A percentile compares a stretch with the other conserved stretches of the same genome.
Evolutionary conservation across 2,888 invertebrate species (phyloP).

Genomic region (Dorcus hopei): DNA sequence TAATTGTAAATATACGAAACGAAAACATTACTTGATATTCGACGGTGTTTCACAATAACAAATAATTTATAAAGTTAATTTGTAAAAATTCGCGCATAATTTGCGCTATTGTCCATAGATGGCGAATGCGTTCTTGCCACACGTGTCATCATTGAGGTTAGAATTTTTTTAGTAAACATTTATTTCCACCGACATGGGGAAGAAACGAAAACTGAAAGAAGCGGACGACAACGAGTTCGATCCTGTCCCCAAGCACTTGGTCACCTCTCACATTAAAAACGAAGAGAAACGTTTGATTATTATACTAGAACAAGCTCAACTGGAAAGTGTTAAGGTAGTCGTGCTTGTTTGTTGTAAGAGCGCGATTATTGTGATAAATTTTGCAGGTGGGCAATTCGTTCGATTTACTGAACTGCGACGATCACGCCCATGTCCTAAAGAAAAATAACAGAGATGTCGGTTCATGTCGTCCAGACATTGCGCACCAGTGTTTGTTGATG

Average conservation of each 20-base stretch:
- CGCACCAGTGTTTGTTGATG: constrained; percentile 97
- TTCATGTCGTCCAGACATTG: constrained; percentile 91
- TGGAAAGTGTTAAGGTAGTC: constrained; percentile 91
- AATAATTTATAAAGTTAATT: too few species aligned
- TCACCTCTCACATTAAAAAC: constrained; percentile 73
- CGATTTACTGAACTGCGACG: constrained; percentile 91
- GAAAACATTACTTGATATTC: too few species aligned
- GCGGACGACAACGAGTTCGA: constrained; percentile 72
- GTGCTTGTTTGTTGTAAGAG: background rate
- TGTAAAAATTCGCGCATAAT: too few species aligned
- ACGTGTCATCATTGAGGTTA: too few species aligned
- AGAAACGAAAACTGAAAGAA: constrained; percentile 54
- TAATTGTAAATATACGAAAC: too few species aligned
- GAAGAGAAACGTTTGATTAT: constrained; percentile 90
- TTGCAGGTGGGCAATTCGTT: constrained; percentile 79
- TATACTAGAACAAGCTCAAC: constrained; percentile 88
- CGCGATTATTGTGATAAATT: background rate
- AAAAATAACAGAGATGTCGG: constrained; percentile 86
- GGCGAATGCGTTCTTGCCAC: too few species aligned
- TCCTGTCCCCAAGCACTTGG: constrained; percentile 73
- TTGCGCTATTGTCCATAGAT: too few species aligned
- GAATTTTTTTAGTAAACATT: too few species aligned
- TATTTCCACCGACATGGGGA: constrained; percentile 46
- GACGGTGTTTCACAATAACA: too few species aligned
- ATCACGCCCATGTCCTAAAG: constrained; percentile 79